Evolutionary conservation across 1,140 invertebrate genomes (phyloP).

Genomic region (Ips typographus): DNA sequence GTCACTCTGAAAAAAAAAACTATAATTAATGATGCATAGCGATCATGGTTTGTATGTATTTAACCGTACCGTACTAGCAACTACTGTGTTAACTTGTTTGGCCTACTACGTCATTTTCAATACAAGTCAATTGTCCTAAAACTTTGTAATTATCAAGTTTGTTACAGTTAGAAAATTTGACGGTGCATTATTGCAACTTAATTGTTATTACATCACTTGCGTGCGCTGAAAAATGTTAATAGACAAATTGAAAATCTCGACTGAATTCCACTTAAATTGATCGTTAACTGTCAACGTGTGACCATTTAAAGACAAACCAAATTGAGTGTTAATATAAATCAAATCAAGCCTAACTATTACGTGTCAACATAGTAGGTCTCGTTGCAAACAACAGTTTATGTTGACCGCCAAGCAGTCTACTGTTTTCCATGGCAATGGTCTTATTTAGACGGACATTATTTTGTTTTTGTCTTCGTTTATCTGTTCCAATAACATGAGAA

Average conservation of each 20-base stretch:
- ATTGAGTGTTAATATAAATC: too few relatives aligned
- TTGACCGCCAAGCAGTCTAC: conserved; percentile 35
- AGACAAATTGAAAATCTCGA: too few relatives aligned
- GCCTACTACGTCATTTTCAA: conserved; percentile 13
- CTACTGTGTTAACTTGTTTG: conserved; percentile 4
- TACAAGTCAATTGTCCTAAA: background rate
- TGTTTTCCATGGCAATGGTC: conserved; percentile 34
- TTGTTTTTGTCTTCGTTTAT: conserved; percentile 23
- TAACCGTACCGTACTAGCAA: conserved; percentile 22
- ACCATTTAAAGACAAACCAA: too few relatives aligned
- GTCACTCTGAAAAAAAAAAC: conserved; percentile 2
- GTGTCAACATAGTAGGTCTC: conserved; percentile 22
- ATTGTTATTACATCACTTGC: too few relatives aligned
- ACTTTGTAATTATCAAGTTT: too few relatives aligned
- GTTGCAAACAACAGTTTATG: conserved; percentile 25
- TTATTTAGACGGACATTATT: conserved; percentile 32
- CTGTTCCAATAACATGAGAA: conserved; percentile 32
- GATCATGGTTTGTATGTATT: conserved; percentile 27
- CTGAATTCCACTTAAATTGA: too few relatives aligned
- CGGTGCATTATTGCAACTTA: too few relatives aligned
- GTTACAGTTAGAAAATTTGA: too few relatives aligned
- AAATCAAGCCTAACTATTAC: background rate
- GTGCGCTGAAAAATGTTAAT: too few relatives aligned
- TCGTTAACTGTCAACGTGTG: too few relatives aligned
- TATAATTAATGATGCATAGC: conserved; percentile 27